phyloP scores from a whole-genome alignment of 1,140 invertebrate genomes.

The Manduca sexta region DNA sequence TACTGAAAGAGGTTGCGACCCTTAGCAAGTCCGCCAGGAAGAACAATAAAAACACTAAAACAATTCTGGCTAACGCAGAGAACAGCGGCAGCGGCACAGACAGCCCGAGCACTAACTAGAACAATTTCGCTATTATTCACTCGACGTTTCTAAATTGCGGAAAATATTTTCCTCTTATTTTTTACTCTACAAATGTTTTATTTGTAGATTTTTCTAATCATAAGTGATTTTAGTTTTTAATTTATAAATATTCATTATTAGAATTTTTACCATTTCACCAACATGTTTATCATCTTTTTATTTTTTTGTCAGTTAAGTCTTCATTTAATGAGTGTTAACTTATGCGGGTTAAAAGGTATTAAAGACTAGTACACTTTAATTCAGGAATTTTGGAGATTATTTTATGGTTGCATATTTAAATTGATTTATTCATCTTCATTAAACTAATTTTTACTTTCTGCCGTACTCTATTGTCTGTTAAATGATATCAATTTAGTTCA shows the following conservation, averaged over 20 bases:
- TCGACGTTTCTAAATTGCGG: constrained; percentile 20
- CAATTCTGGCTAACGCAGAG: constrained; percentile 70
- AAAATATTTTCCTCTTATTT: constrained; percentile 62
- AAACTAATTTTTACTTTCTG: too few species aligned
- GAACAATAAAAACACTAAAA: constrained; percentile 60
- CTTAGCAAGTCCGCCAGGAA: constrained; percentile 87
- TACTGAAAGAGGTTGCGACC: constrained; percentile 89
- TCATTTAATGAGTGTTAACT: constrained; percentile 5
- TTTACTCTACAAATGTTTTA: constrained; percentile 69
- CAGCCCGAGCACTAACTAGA: constrained; percentile 77
- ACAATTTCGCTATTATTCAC: constrained; percentile 19
- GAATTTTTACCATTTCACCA: constrained; percentile 16
- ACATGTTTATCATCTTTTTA: constrained; percentile 21
- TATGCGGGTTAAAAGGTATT: constrained; percentile 18
- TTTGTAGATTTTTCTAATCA: constrained; percentile 60
- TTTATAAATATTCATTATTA: constrained; percentile 24
- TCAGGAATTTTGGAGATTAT: constrained; percentile 10
- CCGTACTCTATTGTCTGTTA: too few species aligned
- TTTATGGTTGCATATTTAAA: constrained; percentile 6
- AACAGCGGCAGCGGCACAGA: constrained; percentile 85
- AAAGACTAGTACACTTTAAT: constrained; percentile 4
- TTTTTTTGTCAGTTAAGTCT: constrained; percentile 7
- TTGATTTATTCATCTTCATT: not conserved
- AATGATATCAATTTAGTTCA: too few species aligned
- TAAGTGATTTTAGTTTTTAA: constrained; percentile 41